Percentiles rank a stretch among this genome's conserved stretches.
Conservation (phyloP, 1,140 invertebrate species). For the Drosophila nigromelanica region DNA sequence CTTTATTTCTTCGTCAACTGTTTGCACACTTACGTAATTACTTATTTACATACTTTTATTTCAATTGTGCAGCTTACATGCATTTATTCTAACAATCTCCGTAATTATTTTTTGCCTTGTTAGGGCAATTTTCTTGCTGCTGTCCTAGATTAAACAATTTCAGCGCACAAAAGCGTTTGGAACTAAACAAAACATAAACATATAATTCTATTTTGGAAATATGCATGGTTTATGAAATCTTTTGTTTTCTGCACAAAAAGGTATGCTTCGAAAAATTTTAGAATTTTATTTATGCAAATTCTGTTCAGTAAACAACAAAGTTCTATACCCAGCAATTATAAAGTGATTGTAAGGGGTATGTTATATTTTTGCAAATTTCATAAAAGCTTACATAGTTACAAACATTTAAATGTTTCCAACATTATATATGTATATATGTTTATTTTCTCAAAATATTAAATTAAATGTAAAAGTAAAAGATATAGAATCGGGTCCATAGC, state of each 20-base stretch:
- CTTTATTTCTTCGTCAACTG: slow-evolving; percentile 13
- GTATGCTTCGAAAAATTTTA: neutral
- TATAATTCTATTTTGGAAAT: neutral
- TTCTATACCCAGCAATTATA: neutral
- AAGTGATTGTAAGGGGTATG: neutral
- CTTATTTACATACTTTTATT: neutral
- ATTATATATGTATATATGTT: neutral
- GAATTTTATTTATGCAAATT: neutral
- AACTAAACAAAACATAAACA: neutral
- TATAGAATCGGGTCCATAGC: too few species aligned
- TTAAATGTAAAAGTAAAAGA: too few species aligned
- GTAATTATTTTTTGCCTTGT: neutral
- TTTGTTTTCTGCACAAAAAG: slow-evolving; percentile 8
- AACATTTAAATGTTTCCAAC: neutral
- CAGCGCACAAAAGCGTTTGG: too few species aligned
- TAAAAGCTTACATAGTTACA: neutral
- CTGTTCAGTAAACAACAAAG: slow-evolving; percentile 7
- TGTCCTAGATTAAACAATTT: neutral
- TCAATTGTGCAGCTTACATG: neutral
- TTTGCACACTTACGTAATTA: slow-evolving; percentile 12
- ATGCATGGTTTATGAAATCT: neutral
- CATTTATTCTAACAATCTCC: neutral
- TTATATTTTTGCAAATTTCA: neutral
- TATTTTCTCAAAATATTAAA: too few species aligned
- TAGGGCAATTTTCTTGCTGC: neutral